Percentiles rank a stretch among this genome's conserved stretches.
phyloP scores from a whole-genome alignment of 2,888 invertebrate genomes.

The Yponomeuta sedellus region DNA sequence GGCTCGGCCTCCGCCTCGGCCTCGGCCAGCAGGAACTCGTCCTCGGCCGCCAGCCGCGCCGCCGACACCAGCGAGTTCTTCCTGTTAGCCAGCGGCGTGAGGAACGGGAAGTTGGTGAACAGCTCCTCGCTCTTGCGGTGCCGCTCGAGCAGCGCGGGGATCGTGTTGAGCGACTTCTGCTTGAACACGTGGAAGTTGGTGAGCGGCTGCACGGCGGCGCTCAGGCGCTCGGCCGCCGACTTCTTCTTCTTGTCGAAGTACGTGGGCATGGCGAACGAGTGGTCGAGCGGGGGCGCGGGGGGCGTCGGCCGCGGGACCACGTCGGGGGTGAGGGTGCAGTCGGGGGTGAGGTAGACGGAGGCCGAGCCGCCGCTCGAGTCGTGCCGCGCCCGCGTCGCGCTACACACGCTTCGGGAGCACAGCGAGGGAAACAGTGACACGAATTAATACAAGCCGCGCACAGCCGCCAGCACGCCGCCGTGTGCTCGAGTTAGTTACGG shows the following conservation, averaged over 20 bases:
- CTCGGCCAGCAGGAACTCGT: slow-evolving; percentile 60
- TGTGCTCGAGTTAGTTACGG: slow-evolving; percentile 42
- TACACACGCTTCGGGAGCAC: slow-evolving; percentile 26
- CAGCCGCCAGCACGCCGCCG: slow-evolving; percentile 35
- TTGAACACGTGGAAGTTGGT: slow-evolving; percentile 67
- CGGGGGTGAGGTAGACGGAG: slow-evolving; percentile 21
- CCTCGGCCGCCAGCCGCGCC: slow-evolving; percentile 56
- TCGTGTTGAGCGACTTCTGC: slow-evolving; percentile 68
- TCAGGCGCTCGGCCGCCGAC: slow-evolving; percentile 44
- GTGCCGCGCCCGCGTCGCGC: slow-evolving; percentile 47
- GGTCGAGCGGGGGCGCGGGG: slow-evolving; percentile 38
- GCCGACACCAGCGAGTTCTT: slow-evolving; percentile 62
- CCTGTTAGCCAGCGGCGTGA: slow-evolving; percentile 76
- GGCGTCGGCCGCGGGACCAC: slow-evolving; percentile 18
- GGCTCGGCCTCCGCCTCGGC: slow-evolving; percentile 53
- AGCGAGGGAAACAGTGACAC: slow-evolving; percentile 46
- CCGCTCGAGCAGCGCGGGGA: slow-evolving; percentile 56
- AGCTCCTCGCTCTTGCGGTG: slow-evolving; percentile 57
- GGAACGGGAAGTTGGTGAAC: slow-evolving; percentile 74
- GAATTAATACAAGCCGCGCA: slow-evolving; percentile 31
- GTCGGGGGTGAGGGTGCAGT: slow-evolving; percentile 20
- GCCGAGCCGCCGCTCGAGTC: slow-evolving; percentile 53
- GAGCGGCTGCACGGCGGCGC: slow-evolving; percentile 53
- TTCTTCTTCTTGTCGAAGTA: slow-evolving; percentile 64
- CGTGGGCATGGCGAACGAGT: slow-evolving; percentile 62